Evolutionary conservation across 2,888 invertebrate species (phyloP).

Genomic region (Imbricaverruca yamaguchii): DNA sequence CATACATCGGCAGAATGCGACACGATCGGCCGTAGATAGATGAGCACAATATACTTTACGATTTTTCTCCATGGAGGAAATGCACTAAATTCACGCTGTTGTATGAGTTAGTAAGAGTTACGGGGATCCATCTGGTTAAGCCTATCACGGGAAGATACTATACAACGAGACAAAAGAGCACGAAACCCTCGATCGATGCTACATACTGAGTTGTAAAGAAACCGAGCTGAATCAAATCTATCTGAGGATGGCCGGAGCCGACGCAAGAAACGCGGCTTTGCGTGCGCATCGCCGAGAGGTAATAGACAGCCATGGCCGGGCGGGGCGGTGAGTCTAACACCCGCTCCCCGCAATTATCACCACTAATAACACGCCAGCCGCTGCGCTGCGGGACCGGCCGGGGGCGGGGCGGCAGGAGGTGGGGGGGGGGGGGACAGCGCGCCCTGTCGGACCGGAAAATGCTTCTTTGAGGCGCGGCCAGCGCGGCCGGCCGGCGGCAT

Average conservation of each 20-base stretch:
- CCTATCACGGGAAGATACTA: not conserved
- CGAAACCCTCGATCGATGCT: too few species aligned
- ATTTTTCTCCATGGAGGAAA: too few species aligned
- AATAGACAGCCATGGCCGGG: not conserved
- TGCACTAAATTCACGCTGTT: not conserved
- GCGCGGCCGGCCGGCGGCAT: too few species aligned
- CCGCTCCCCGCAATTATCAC: not conserved
- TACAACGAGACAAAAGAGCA: not conserved
- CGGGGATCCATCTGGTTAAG: too few species aligned
- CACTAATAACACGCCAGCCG: not conserved
- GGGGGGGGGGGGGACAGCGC: not conserved
- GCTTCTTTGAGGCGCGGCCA: not conserved
- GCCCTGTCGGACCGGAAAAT: not conserved
- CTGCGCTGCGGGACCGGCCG: not conserved
- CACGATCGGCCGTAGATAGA: too few species aligned
- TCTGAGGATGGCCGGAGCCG: not conserved
- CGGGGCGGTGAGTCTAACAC: not conserved
- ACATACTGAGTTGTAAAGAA: too few species aligned
- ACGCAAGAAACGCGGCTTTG: not conserved
- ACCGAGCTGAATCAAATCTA: not conserved
- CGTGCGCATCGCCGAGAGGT: not conserved
- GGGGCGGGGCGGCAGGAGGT: not conserved
- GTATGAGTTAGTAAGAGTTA: not conserved
- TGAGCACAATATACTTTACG: too few species aligned
- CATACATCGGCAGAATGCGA: too few species aligned